A percentile compares a stretch with the other conserved stretches of the same genome.
Conservation (phyloP, 2,797 vertebrate genomes). For the Remorina albescens region DNA sequence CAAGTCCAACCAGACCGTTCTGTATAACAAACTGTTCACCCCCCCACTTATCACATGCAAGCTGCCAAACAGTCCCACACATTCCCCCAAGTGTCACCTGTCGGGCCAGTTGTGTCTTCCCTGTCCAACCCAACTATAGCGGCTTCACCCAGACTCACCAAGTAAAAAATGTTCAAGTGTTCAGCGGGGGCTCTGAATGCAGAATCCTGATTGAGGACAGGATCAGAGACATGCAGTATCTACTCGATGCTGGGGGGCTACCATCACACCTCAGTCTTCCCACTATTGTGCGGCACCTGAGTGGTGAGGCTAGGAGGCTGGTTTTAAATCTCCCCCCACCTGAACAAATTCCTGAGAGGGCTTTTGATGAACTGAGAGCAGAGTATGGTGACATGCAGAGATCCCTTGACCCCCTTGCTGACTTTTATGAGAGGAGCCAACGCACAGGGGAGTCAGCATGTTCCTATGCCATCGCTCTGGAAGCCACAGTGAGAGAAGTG, state of each 20-base stretch:
- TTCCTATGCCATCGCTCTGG: slow-evolving; percentile 53
- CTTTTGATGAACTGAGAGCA: slow-evolving; percentile 57
- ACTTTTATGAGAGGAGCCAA: slow-evolving; percentile 58
- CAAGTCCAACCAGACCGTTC: too few species aligned
- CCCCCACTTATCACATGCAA: too few species aligned
- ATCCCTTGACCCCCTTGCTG: slow-evolving; percentile 43
- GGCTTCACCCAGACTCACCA: slow-evolving; percentile 45
- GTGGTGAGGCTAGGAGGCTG: slow-evolving; percentile 52
- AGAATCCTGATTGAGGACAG: slow-evolving; percentile 46
- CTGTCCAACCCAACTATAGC: too few species aligned
- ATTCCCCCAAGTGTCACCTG: too few species aligned
- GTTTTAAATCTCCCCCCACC: slow-evolving; percentile 51
- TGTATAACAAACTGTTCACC: too few species aligned
- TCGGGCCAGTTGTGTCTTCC: too few species aligned
- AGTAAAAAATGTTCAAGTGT: slow-evolving; percentile 44
- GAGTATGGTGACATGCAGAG: slow-evolving; percentile 51
- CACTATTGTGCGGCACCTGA: slow-evolving; percentile 50
- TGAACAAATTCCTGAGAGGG: slow-evolving; percentile 45
- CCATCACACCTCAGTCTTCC: slow-evolving; percentile 39
- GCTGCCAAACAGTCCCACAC: too few species aligned
- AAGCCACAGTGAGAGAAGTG: slow-evolving; percentile 33
- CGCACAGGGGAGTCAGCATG: slow-evolving; percentile 29
- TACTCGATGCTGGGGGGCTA: slow-evolving; percentile 51
- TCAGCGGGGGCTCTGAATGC: slow-evolving; percentile 37
- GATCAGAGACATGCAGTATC: slow-evolving; percentile 58